Evolutionary conservation across 2,888 invertebrate genomes (phyloP), one percentile per base, ranked within the genome.

Genomic region (Nebria brevicollis): DNA sequence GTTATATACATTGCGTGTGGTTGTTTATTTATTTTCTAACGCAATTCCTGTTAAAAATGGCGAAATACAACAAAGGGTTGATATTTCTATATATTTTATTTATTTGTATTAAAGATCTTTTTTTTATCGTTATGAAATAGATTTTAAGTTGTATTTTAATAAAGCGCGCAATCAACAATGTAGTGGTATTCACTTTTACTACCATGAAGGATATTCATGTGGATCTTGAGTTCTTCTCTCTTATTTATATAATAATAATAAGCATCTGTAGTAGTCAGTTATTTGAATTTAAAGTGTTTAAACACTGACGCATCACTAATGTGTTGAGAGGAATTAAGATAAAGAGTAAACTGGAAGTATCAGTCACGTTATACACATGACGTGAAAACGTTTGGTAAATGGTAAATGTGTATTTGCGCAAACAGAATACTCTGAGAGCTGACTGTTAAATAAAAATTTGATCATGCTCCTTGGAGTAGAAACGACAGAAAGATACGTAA

Each of bases 401-500:
- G 54, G 4, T 54, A 54, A 54, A 54, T 11, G 54, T 7, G 13
- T 54, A 54, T 54, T 1, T 54, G 54, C 54, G 54, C 11, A 11
- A 54, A 54, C 54, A 54, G 8, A 54, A 54, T 54, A 54, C 8
- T 11, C 54, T 8, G 11, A 7, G 54, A 54, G 7, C 2, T 7
- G 54, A 13, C 54, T 54, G 54, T 54, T 54, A 54, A 54, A 20
- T 20, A 20, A 54, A 54, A 54, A 8, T 54, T 2, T 3, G 54
- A 11, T 8, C 11, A 54, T 70, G 70, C 15, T 70, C 70, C 70
- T 70, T 70, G 70, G 15, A 34, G 70, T 70, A 70, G 70, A 70
- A 70, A 20, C 25, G 70, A 25, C 70, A 70, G 70, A 70, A 66
- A 66, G 34, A 70, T 70, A 70, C 70, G 70, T 70, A 70, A 70